Evolutionary conservation across 2,888 invertebrate genomes (phyloP), one percentile per base, ranked within the genome.

Genomic region (Busseola fusca): DNA sequence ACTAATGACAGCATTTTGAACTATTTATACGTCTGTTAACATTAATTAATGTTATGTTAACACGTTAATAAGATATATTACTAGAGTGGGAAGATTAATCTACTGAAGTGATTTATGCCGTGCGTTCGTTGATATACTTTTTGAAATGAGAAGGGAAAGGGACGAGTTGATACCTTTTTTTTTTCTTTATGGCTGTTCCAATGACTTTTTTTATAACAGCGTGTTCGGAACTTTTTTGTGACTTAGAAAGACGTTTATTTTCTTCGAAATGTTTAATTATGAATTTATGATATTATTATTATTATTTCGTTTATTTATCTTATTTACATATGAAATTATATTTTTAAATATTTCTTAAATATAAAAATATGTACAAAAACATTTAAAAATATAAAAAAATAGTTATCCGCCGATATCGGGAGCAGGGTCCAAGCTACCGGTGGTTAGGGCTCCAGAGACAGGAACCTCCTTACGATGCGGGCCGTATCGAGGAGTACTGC

Each of bases 31-130:
- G 37, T 27, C 18, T 52, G 65, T 69, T 69, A 60, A 63, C 74
- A 73, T 73, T 84, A 80, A 83, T 83, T 80, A 76, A 37, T 84
- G 71, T 83, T 69, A 82, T 83, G 76, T 82, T 66, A 21, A 69
- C 80, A 73, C 71, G 64, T 83, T 84, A 82, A 73, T 65, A 83
- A 72, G 74, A 84, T 74, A 65, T 58, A 84, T 73, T 54, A 64
- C n/a, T 34, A 30, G 69, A 57, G 69, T 72, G 69, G 66, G 64
- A 64, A 74, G 80, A 85, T 83, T 73, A 73, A 83, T 76, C 72
- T 45, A 64, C 69, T 16, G 12, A 40, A 45, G 66, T 76, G 74
- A 79, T 82, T 74, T 82, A 79, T 57, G 42, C 0, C 42, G n/a
- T 73, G 14, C n/a, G 21, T 60, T 54, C 27, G 21, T 67, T 73